Evolutionary conservation across 2,113 vertebrate species (phyloP).

Genomic region (Rhea americana): DNA sequence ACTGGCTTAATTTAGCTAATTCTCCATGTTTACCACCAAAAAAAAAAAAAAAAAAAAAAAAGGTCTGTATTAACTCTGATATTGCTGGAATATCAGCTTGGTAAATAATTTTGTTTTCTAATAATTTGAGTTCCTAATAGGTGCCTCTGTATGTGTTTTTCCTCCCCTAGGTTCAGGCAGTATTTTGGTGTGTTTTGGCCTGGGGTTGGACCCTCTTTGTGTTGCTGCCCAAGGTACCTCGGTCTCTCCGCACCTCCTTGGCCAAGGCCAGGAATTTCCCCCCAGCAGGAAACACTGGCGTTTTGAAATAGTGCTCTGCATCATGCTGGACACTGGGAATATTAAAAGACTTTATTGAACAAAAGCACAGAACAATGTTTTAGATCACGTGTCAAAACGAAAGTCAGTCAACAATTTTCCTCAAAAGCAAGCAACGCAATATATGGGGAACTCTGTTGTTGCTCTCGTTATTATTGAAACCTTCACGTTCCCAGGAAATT

Average conservation of each 20-base stretch:
- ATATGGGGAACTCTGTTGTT: conserved; percentile 21
- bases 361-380: conserved; percentile 3
- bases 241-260: not conserved
- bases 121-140: not conserved
- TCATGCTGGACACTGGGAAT: not conserved
- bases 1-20: not conserved
- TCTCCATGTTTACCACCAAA: not conserved
- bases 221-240: not conserved
- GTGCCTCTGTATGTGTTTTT: not conserved
- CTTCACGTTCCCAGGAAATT: not conserved
- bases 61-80: not conserved
- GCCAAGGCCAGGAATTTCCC: not conserved
- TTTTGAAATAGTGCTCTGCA: not conserved
- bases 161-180: not conserved
- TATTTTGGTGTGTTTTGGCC: not conserved
- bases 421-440: not conserved
- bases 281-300: not conserved
- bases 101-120: not conserved
- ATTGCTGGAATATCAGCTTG: not conserved
- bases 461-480: conserved; percentile 4
- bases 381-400: conserved; percentile 17
- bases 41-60: not conserved
- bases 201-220: not conserved
- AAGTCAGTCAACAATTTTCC: conserved; percentile 14
- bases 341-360: conserved; percentile 18